Evolutionary conservation across 2,113 vertebrate species (phyloP), one percentile per base, ranked within the genome.

Genomic region (Pseudopipra pipra): DNA sequence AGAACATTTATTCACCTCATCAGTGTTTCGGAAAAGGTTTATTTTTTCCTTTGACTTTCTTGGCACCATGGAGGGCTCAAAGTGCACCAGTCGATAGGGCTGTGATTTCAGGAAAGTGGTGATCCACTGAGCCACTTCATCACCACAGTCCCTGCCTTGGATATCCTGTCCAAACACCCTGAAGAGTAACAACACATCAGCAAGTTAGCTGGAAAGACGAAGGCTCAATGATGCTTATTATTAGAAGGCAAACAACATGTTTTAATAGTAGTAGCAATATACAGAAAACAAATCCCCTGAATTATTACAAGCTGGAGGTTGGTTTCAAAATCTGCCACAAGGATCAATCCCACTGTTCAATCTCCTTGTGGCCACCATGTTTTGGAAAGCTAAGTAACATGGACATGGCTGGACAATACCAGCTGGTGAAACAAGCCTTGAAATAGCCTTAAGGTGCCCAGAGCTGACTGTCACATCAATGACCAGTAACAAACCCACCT

Each of bases 71-170:
- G 97, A 93, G 15, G 97, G 87, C 55, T 99, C 99, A 91, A 98
- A 99, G 95, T 99, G 98, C 89, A 99, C 99, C 96, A 99, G 46
- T 39, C 98, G 98, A 80, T 97, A 98, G 0, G 96, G 94, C 56
- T 98, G 96, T 9, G 97, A 97, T 14, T 91, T 97, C 80, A 99
- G 94, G 91, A 97, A 99, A 67, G 52, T 91, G 35, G 98, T 98
- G 70, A 99, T 95, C 99, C 99, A 99, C 47, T 89, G 79, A 19
- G 99, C 98, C 4, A 95, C 98, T 55, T 98, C 96, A 5, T 99
- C 98, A 0, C 99, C 99, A 66, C 99, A 99, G 82, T 99, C 99
- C 66, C 98, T 98, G 71, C 99, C 99, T 90, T 98, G 97, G 37
- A 98, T 97, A 90, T 98, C 97, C 6, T 83, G 5, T 31, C 98